These are phyloP conservation scores for Taenaris catops DNA, from an alignment of 2,888 invertebrate species.

Conservation along the genomic window DNA sequence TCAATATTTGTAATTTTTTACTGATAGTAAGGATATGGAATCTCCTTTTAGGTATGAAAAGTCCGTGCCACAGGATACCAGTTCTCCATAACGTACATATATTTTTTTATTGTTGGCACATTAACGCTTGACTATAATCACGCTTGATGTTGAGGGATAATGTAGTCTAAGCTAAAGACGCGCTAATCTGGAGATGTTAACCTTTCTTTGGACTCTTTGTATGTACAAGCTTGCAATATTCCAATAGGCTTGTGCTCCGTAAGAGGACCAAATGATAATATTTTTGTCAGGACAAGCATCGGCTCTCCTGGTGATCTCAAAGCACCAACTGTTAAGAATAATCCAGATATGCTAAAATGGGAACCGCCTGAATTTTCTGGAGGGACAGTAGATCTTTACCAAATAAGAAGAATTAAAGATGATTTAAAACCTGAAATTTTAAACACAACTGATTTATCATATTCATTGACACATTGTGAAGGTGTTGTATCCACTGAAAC, in stretches of 20 bases:
- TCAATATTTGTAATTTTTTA: too few relatives aligned
- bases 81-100: too few relatives aligned
- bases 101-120: too few relatives aligned
- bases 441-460: conserved; percentile 45
- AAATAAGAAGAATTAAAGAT: conserved; percentile 67
- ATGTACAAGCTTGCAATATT: conserved; percentile 84
- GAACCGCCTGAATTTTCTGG: conserved; percentile 63
- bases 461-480: conserved; percentile 45
- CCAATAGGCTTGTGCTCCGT: conserved; percentile 82
- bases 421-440: conserved; percentile 36
- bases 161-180: too few relatives aligned
- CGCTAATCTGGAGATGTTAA: too few relatives aligned
- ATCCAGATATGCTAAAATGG: conserved; percentile 67
- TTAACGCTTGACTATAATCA: too few relatives aligned
- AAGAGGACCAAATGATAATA: conserved; percentile 56
- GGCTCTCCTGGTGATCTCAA: conserved; percentile 76
- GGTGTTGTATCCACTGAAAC: conserved; percentile 47
- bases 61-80: too few relatives aligned
- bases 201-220: too few relatives aligned
- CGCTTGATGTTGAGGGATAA: too few relatives aligned
- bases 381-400: conserved; percentile 79
- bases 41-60: too few relatives aligned
- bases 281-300: conserved; percentile 80
- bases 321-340: conserved; percentile 42
- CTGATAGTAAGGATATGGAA: too few relatives aligned